Evolutionary conservation across 2,797 vertebrate species (phyloP), one percentile per base, ranked within the genome.

Genomic region (Choloepus didactylus): DNA sequence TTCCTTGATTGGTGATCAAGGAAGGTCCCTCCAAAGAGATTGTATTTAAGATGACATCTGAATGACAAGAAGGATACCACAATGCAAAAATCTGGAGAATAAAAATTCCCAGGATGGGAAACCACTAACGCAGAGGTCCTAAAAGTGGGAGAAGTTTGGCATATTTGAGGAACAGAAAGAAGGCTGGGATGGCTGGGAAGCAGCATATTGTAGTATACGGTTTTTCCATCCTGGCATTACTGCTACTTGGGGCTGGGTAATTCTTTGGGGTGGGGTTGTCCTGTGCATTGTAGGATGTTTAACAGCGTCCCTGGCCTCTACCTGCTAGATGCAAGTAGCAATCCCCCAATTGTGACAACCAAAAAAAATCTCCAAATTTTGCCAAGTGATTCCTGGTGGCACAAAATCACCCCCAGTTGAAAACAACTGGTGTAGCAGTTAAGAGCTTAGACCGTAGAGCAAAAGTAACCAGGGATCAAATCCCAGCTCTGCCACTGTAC

Each of bases 111-210:
- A 16, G 70, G 18, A 69, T 44, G 83, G 29, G 8, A 87, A 85
- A 72, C 3, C 70, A 10, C 23, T n/a, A 62, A 77, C 10, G 14
- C 29, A 75, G 29, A 77, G 54, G n/a, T 83, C 38, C 44, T 35
- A 35, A 44, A 91, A 21, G 56, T 6, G 46, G 62, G 51, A 82
- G 29, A 82, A 29, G 3, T 60, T 38, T 29, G 59, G 7, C 12
- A 29, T 59, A 69, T 91, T 54, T 89, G 66, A 94, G 79, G 38
- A 83, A 49, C 9, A 80, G 44, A 83, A 77, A 79, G 49, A 77
- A 38, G 3, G 5, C 7, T 29, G 16, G 4, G 56, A 16, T 49
- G 14, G 5, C 60, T 91, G 8, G n/a, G 75, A 93, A n/a, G 19
- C 9, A 80, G 23, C n/a, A 27, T 4, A 46, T 38, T 3, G 19